Percentiles rank a stretch among this genome's conserved stretches.
phyloP scores from a whole-genome alignment of 2,113 vertebrate species.

The Callithrix jacchus region DNA sequence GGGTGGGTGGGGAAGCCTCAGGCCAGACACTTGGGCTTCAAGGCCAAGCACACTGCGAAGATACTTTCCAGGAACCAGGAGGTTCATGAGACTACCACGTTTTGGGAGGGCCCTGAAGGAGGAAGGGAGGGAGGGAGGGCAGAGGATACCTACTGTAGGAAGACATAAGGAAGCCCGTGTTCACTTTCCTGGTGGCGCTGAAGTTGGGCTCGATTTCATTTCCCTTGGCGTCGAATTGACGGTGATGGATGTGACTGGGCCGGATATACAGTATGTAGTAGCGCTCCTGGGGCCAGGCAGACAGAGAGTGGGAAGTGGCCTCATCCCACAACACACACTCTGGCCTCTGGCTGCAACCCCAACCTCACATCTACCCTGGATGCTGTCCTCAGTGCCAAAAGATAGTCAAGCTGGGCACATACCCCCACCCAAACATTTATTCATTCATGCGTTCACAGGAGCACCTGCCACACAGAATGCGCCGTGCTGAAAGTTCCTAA shows the following conservation, averaged over 20 bases:
- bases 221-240: slow-evolving; percentile 87
- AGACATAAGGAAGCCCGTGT: slow-evolving; percentile 92
- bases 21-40: not conserved
- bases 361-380: not conserved
- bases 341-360: not conserved
- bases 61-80: not conserved
- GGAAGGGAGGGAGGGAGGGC: too few species aligned
- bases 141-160: slow-evolving; percentile 90
- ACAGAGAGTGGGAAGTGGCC: not conserved
- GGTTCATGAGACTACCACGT: not conserved
- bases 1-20: not conserved
- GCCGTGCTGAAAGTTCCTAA: not conserved
- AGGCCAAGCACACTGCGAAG: not conserved
- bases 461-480: not conserved
- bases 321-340: not conserved
- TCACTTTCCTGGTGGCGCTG: slow-evolving; percentile 90
- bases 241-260: slow-evolving; percentile 85
- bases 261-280: slow-evolving; percentile 89
- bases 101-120: not conserved
- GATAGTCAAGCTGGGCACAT: not conserved
- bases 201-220: slow-evolving; percentile 92
- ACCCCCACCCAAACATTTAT: not conserved
- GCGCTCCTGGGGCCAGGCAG: slow-evolving; percentile 81
- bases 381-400: not conserved
- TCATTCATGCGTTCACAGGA: not conserved